Evolutionary conservation across 2,888 invertebrate genomes (phyloP), one percentile per base, ranked within the genome.

Genomic region (Nomada ruficornis): DNA sequence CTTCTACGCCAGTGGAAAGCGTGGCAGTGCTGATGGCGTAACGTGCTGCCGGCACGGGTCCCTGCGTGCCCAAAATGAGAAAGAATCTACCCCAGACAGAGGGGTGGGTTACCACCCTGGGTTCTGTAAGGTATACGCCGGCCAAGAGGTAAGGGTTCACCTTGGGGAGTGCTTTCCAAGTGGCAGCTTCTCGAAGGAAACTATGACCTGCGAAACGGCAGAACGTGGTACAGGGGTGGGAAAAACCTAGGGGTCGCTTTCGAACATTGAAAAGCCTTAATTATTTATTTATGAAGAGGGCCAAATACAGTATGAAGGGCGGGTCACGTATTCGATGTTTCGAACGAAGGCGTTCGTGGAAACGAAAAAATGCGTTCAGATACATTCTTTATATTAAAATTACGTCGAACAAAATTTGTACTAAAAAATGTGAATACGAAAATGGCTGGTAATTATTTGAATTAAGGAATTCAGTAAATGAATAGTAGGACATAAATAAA

Each of bases 11-110:
- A 60, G 67, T 84, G 85, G 57, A 64, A 80, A 80, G 83, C 75
- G 83, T 68, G 80, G 83, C 73, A 64, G 70, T 59, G 73, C 20
- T 79, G 83, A 82, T 83, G 83, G 87, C 63, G 80, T 84, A 86
- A 84, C 87, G 87, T 85, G 87, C 75, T 76, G 75, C 84, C 73
- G 72, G 79, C 77, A 82, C 82, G 76, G 79, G 84, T 86, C 86
- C 86, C 86, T 80, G 52, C 83, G 77, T 83, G 76, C 85, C 87
- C 83, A 80, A 86, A 86, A 86, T 86, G 86, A 86, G 86, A 86
- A 86, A 86, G 87, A 86, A 86, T 86, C 87, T 87, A 86, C 77
- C 75, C 87, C 75, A 77, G 80, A 86, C 77, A 63, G 77, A 82
- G 62, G 73, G 71, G 47, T 75, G 67, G 73, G 67, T 69, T 73